These are phyloP conservation scores for Neotoxoptera formosana DNA, from an alignment of 1,140 invertebrate species.

Conservation along the genomic window DNA sequence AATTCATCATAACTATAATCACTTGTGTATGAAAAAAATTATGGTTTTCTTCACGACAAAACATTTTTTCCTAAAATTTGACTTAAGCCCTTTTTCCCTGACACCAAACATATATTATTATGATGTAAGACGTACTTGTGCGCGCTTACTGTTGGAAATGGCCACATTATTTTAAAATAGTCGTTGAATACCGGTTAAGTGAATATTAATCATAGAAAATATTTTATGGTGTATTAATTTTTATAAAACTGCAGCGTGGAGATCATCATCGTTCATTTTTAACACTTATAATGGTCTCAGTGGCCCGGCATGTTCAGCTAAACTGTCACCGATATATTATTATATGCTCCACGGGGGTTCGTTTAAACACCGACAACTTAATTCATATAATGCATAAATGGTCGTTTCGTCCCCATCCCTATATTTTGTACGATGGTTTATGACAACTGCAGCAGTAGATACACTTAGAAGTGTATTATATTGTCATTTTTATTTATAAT, in stretches of 20 bases:
- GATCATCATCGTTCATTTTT: conserved; percentile 41
- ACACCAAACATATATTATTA: background rate
- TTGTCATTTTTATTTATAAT: conserved; percentile 1
- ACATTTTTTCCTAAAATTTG: background rate
- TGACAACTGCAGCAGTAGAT: background rate
- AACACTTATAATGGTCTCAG: conserved; percentile 40
- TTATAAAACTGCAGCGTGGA: background rate
- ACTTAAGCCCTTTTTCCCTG: background rate
- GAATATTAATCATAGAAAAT: conserved; percentile 37
- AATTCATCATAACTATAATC: no score
- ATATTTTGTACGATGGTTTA: background rate
- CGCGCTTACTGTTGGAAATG: background rate
- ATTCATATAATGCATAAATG: conserved; percentile 39
- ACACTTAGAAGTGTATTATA: background rate
- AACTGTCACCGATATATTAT: conserved; percentile 34
- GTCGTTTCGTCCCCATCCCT: background rate
- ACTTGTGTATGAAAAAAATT: background rate
- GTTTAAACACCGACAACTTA: conserved; percentile 37
- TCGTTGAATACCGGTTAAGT: conserved; percentile 32
- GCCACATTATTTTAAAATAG: background rate
- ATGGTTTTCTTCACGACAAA: background rate
- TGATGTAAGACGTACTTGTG: background rate
- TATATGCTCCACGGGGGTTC: conserved; percentile 15
- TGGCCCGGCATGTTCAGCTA: conserved; percentile 29
- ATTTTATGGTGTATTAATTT: background rate